A percentile compares a stretch with the other conserved stretches of the same genome.
Conservation (phyloP, 1,140 invertebrate genomes). For the Asobara japonica region DNA sequence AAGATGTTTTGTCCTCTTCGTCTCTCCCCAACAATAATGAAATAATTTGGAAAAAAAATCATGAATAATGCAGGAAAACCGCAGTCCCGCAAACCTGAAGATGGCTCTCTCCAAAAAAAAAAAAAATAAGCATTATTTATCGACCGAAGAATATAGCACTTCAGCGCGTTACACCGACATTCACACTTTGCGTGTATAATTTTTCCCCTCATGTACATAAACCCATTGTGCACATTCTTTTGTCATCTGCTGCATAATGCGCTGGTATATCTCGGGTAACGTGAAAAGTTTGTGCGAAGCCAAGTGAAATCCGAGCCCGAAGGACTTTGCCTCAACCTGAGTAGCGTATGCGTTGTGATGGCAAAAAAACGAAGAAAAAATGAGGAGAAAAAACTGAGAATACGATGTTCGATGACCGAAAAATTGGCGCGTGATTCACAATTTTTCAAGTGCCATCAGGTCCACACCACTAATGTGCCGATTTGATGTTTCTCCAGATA, state of each 20-base stretch:
- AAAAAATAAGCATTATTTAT: neutral
- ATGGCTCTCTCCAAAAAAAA: too few species aligned
- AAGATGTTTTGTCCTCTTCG: too few species aligned
- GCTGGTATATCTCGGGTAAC: neutral
- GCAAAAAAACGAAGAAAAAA: conserved; percentile 18
- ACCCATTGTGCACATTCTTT: conserved; percentile 14
- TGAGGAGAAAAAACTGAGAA: neutral
- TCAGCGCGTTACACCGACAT: neutral
- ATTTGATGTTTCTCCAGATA: too few species aligned
- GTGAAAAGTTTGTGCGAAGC: conserved; percentile 6
- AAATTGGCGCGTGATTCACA: too few species aligned
- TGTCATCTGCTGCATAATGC: conserved; percentile 10
- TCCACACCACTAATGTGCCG: too few species aligned
- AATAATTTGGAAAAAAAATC: too few species aligned
- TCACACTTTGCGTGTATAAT: neutral
- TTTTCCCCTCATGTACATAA: neutral
- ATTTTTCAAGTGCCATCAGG: too few species aligned
- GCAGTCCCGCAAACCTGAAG: too few species aligned
- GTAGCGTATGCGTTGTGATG: neutral
- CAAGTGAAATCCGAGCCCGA: conserved; percentile 2
- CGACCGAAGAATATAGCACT: neutral
- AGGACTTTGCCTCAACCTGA: conserved; percentile 4
- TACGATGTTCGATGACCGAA: too few species aligned
- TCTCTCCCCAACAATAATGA: too few species aligned
- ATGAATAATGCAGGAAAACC: too few species aligned